Base-by-base conservation (phyloP, 2,888 invertebrate genomes). In the Oligia strigilis region DNA sequence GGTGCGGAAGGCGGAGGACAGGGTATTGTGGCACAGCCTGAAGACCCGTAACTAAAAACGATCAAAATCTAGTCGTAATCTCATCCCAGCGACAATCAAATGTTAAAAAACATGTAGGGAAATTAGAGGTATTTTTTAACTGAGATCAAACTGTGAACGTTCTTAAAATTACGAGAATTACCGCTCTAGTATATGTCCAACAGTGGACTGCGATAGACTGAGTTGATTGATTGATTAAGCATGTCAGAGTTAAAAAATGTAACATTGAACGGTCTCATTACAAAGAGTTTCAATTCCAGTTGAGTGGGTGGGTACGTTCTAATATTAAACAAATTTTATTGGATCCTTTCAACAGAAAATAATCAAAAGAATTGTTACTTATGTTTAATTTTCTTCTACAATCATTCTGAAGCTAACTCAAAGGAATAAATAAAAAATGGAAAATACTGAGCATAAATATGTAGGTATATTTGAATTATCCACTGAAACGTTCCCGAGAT, bases 381-480 rank as follows among this genome's bases (percentile, higher is more conserved):
- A 17, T 13, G 1, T 14, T 83, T 40, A 13, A 43, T 84, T 69
- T 72, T 17, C 0, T 46, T 40, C 6, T 64, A 40, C 29, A 69
- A 72, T 58, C 14, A 72, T 84, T 70, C 17, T 40, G 23, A 55
- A 73, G 43, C 36, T 17, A 29, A 62, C 40, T 70, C 67, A 72
- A 81, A 81, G 55, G 19, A 72, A 85, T 46, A 55, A 19, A 75
- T 49, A 85, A 70, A 65, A 74, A 75, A 75, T 29, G 52, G 29
- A 81, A 71, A 49, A 74, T 62, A 14, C n/a, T 23, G 43, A 58
- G 17, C 9, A 73, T 5, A 62, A 83, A 71, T 71, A 82, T 81
- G 69, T n/a, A n/a, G n/a, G n/a, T 75, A 55, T 72, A 81, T 76
- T 73, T 55, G 36, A 72, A 70, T 55, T 71, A 81, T 62, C 60